Conservation (phyloP, 1,140 invertebrate genomes). For the Maniola jurtina region DNA sequence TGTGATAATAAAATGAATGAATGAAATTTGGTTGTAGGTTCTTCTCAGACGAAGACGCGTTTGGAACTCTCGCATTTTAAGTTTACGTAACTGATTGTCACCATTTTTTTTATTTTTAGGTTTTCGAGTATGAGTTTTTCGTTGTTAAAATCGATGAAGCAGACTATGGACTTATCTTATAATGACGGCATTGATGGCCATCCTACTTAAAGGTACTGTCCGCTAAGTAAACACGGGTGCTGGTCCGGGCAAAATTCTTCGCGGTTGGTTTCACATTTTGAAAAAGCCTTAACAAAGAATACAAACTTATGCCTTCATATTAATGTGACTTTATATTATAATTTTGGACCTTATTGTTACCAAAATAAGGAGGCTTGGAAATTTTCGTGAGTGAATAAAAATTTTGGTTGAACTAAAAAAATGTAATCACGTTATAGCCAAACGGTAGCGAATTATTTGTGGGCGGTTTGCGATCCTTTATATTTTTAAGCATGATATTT, state of each 20-base stretch:
- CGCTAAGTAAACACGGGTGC: conserved; percentile 65
- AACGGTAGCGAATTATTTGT: conserved; percentile 70
- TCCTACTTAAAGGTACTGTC: conserved; percentile 47
- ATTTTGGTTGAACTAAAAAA: conserved; percentile 40
- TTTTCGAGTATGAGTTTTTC: too few species aligned
- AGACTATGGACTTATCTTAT: neutral
- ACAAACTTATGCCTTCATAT: conserved; percentile 28
- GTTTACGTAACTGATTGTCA: too few species aligned
- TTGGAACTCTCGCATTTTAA: too few species aligned
- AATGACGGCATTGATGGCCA: conserved; percentile 6
- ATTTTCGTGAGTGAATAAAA: conserved; percentile 1
- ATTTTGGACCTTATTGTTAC: conserved; percentile 34
- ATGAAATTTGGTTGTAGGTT: too few species aligned
- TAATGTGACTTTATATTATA: conserved; percentile 6
- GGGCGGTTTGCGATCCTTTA: conserved; percentile 54
- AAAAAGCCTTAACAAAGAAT: conserved; percentile 51
- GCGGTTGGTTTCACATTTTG: conserved; percentile 62
- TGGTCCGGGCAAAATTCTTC: conserved; percentile 60
- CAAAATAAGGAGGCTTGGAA: conserved; percentile 19
- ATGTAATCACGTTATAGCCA: conserved; percentile 62
- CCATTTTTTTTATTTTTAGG: too few species aligned
- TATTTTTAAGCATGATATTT: conserved; percentile 36
- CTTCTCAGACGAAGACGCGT: too few species aligned
- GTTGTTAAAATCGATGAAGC: neutral
- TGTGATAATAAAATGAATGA: too few species aligned